Evolutionary conservation across 2,888 invertebrate species (phyloP).

Genomic region (Brachyopa scutellaris): DNA sequence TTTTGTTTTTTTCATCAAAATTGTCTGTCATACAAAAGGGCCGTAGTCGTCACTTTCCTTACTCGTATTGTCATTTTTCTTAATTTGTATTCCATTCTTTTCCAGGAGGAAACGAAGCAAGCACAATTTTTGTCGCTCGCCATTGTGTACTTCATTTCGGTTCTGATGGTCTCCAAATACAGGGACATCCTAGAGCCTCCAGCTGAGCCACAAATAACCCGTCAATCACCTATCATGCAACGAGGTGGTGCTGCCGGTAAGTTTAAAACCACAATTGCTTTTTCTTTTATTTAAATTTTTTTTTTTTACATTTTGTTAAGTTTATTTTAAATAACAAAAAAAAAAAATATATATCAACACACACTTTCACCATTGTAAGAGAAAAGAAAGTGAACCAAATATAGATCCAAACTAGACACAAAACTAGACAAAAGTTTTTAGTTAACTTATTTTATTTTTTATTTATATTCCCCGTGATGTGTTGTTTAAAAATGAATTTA

Average conservation of each 20-base stretch:
- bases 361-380: conserved; percentile 34
- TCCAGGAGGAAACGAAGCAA: conserved; percentile 99
- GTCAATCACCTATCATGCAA: conserved; percentile 83
- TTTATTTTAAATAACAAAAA: conserved; percentile 17
- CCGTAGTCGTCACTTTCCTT: too few species aligned
- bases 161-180: conserved; percentile 99
- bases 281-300: neutral
- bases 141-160: conserved; percentile 99
- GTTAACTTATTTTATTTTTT: conserved; percentile 5
- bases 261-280: conserved; percentile 70
- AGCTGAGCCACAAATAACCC: conserved; percentile 86
- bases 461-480: conserved; percentile 6
- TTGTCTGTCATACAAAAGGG: neutral
- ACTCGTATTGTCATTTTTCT: too few species aligned
- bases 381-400: neutral
- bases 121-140: conserved; percentile 99
- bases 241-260: conserved; percentile 82
- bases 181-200: conserved; percentile 99
- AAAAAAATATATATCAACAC: conserved; percentile 30
- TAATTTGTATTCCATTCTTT: conserved; percentile 73
- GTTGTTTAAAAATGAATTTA: conserved; percentile 19
- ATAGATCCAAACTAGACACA: conserved; percentile 52
- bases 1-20: neutral
- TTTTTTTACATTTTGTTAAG: neutral
- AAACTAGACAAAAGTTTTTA: conserved; percentile 21